These are phyloP conservation scores for Tenualosa ilisha DNA, from an alignment of 2,797 vertebrate species.

Conservation along the genomic window DNA sequence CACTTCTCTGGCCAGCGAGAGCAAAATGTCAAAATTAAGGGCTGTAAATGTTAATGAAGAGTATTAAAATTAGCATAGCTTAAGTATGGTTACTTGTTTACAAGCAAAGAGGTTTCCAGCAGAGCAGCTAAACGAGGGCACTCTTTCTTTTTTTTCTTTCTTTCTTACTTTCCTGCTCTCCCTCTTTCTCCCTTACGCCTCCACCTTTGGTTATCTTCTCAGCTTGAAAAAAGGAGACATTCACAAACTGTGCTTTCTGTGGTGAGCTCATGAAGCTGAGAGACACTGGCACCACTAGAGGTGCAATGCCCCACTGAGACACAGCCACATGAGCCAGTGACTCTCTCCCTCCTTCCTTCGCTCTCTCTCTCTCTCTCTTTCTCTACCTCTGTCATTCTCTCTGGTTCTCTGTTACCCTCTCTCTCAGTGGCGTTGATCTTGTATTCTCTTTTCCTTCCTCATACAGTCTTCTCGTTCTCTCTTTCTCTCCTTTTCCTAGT, in stretches of 20 bases:
- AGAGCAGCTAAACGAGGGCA: neutral
- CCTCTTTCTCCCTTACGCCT: conserved; percentile 45
- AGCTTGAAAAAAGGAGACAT: conserved; percentile 15
- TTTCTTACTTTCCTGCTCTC: conserved; percentile 50
- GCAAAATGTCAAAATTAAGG: neutral
- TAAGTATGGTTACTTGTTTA: neutral
- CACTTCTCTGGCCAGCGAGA: neutral
- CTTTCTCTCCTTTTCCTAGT: neutral
- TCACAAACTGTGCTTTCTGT: conserved; percentile 31
- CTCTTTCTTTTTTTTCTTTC: conserved; percentile 56
- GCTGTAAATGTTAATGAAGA: neutral
- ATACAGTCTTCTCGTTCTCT: neutral
- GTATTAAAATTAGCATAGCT: neutral
- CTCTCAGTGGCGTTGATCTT: neutral
- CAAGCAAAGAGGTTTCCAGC: neutral
- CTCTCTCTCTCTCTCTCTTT: neutral
- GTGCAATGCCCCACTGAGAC: neutral
- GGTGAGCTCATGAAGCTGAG: neutral
- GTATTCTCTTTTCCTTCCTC: neutral
- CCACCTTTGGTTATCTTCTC: conserved; percentile 52
- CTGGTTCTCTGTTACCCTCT: neutral
- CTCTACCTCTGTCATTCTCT: neutral
- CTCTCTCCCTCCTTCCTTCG: neutral
- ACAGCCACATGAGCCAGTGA: neutral
- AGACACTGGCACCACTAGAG: neutral